Evolutionary conservation across 1,140 invertebrate species (phyloP).

Genomic region (Drosophila neocordata): DNA sequence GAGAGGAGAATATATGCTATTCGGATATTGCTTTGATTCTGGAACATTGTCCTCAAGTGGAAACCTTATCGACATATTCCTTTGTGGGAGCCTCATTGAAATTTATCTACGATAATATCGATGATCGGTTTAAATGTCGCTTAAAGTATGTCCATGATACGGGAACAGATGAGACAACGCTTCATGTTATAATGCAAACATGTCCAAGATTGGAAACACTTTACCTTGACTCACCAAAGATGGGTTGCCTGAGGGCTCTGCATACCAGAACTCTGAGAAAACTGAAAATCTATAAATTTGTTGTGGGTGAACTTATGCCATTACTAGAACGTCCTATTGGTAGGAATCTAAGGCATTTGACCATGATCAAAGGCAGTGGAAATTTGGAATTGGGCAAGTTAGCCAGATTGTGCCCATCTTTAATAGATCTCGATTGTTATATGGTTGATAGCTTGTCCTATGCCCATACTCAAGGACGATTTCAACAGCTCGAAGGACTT

Average conservation of each 20-base stretch:
- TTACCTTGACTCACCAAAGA: slow-evolving; percentile 85
- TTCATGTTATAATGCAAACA: slow-evolving; percentile 84
- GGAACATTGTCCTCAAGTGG: slow-evolving; percentile 85
- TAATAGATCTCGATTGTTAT: slow-evolving; percentile 86
- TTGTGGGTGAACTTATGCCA: slow-evolving; percentile 85
- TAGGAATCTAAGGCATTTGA: slow-evolving; percentile 84
- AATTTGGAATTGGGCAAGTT: slow-evolving; percentile 86
- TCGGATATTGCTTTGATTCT: slow-evolving; percentile 86
- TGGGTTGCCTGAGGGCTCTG: slow-evolving; percentile 84
- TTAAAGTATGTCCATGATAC: slow-evolving; percentile 86
- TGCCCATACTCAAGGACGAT: slow-evolving; percentile 84
- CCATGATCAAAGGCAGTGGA: slow-evolving; percentile 85
- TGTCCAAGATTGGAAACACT: slow-evolving; percentile 86
- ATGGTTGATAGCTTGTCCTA: slow-evolving; percentile 85
- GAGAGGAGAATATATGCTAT: slow-evolving; percentile 86
- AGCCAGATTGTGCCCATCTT: slow-evolving; percentile 84
- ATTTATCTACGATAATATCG: slow-evolving; percentile 84
- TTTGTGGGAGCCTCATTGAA: slow-evolving; percentile 86
- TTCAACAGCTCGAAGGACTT: slow-evolving; percentile 85
- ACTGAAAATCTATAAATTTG: slow-evolving; percentile 86
- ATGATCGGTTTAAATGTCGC: slow-evolving; percentile 84
- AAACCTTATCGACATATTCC: slow-evolving; percentile 86
- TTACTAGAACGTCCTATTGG: slow-evolving; percentile 84
- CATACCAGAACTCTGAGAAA: slow-evolving; percentile 83
- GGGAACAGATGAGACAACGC: slow-evolving; percentile 84